phyloP scores from a whole-genome alignment of 1,140 invertebrate species.

The Scaptomyza graminum region DNA sequence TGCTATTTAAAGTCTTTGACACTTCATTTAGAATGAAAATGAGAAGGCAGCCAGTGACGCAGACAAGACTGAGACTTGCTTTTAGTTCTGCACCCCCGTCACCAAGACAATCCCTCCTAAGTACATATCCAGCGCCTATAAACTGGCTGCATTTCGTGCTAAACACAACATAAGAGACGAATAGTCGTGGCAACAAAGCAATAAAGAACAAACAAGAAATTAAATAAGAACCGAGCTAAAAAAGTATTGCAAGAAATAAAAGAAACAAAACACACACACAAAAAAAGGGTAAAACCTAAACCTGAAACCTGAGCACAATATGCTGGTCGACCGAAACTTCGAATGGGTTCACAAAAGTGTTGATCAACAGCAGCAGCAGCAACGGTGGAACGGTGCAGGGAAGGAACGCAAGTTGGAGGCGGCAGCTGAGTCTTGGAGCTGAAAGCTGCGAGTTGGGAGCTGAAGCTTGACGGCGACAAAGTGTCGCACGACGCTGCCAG shows the following conservation, averaged over 20 bases:
- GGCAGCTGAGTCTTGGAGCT: constrained; percentile 25
- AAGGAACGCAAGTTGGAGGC: constrained; percentile 4
- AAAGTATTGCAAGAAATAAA: constrained; percentile 62
- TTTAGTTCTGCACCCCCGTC: constrained; percentile 22
- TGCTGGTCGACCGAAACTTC: constrained; percentile 59
- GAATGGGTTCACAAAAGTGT: constrained; percentile 42
- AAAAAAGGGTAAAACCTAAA: constrained; percentile 52
- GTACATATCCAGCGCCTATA: neutral
- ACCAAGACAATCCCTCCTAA: constrained; percentile 13
- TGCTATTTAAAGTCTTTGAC: constrained; percentile 82
- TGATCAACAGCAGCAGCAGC: constrained; percentile 23
- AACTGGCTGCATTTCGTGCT: constrained; percentile 66
- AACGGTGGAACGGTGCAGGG: neutral
- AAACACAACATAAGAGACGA: constrained; percentile 63
- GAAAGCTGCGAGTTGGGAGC: neutral
- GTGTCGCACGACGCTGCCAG: constrained; percentile 62
- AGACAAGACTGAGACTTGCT: constrained; percentile 1
- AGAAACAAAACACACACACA: constrained; percentile 9
- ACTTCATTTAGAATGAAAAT: constrained; percentile 82
- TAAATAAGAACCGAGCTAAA: constrained; percentile 41
- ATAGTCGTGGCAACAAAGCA: constrained; percentile 53
- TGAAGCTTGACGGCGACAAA: constrained; percentile 60
- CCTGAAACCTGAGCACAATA: constrained; percentile 75
- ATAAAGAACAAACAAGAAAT: constrained; percentile 47
- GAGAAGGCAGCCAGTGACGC: constrained; percentile 41